Evolutionary conservation across 2,888 invertebrate genomes (phyloP), one percentile per base, ranked within the genome.

Genomic region (Eurytoma californica): DNA sequence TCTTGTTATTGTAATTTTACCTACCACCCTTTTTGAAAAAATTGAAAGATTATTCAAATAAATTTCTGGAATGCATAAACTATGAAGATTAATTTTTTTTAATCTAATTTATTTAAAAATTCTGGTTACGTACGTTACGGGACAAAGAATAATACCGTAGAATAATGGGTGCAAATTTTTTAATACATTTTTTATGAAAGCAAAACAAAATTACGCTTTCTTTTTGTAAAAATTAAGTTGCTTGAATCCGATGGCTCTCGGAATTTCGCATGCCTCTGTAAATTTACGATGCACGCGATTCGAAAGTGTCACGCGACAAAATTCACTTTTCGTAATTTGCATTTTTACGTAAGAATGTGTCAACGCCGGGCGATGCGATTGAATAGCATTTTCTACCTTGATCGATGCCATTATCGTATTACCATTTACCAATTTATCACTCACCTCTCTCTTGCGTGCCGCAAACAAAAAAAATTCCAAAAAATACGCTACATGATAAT

Each of bases 361-460:
- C 53, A 39, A 3, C 13, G n/a, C 16, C 18, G 49, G 9, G 39
- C 24, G 3, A n/a, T 70, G n/a, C 9, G 16, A 47, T 39, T n/a
- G 57, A 4, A 51, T 60, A 18, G 28, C 13, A 24, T 65, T 65
- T 63, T 16, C 28, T 18, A 4, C 3, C 55, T 72, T 55, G 55
- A 72, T 53, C 55, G 20, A 39, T 3, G 55, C 20, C 47, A 73
- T 74, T 74, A 74, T n/a, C 57, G 28, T 49, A 66, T 66, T 58
- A 65, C 57, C 73, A 16, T 55, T 20, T 58, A 2, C 58, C 58
- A 47, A 74, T 74, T 74, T 74, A n/a, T 73, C 65, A 60, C 39
- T 30, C 16, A 24, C 24, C 60, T 58, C 14, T 28, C 16, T 14
- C 5, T 14, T 0, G n/a, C n/a, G n/a, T 14, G 24, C 24, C 60